Conservation (phyloP, 2,113 vertebrate species). For the Haemorhous mexicanus region DNA sequence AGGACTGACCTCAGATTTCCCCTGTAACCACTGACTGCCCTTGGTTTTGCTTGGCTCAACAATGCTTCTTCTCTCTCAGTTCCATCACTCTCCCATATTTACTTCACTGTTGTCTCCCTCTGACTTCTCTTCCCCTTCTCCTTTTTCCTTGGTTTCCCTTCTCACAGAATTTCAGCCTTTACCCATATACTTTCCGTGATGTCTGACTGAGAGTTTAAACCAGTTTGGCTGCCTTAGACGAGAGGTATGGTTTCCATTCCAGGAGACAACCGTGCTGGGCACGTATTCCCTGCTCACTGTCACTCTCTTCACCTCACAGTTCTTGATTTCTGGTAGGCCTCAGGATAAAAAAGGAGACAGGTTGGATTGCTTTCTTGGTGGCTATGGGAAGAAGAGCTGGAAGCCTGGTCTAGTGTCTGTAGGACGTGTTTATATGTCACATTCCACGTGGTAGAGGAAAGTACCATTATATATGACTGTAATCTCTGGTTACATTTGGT, state of each 20-base stretch:
- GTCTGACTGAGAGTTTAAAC: background rate
- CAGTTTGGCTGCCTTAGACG: background rate
- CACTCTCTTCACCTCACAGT: background rate
- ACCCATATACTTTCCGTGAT: background rate
- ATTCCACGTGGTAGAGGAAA: background rate
- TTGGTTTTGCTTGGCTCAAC: background rate
- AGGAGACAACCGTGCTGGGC: background rate
- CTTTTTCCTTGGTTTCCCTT: background rate
- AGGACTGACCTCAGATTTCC: background rate
- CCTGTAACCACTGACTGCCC: background rate
- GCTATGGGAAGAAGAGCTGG: background rate
- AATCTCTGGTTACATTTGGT: background rate
- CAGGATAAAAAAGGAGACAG: background rate
- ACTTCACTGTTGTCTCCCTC: background rate
- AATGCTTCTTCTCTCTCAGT: background rate
- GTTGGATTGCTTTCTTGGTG: background rate
- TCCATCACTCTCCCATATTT: background rate
- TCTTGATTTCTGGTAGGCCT: conserved; percentile 5
- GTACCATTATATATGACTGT: background rate
- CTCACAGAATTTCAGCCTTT: background rate
- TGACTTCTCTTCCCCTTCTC: background rate
- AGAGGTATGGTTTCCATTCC: background rate
- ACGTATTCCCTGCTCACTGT: background rate
- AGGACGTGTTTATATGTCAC: background rate
- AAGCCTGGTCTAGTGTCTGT: background rate